A percentile compares a stretch with the other conserved stretches of the same genome.
phyloP scores from a whole-genome alignment of 2,888 invertebrate genomes.

The Acronicta alni region DNA sequence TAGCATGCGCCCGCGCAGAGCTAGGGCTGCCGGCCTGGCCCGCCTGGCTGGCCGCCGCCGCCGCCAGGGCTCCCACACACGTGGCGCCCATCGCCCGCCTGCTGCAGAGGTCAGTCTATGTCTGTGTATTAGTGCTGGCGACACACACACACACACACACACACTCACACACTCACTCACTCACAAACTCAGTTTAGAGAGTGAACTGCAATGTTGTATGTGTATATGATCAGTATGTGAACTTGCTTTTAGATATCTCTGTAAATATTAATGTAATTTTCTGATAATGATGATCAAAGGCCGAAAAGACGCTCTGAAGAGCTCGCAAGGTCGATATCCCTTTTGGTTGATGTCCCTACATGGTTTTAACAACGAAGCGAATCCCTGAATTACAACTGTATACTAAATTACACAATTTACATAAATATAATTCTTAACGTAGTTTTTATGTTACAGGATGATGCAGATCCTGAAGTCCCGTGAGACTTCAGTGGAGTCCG shows the following conservation, averaged over 20 bases:
- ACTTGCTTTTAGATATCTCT: too few relatives aligned
- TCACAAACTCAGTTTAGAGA: too few relatives aligned
- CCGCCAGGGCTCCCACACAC: constrained; percentile 59
- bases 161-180: too few relatives aligned
- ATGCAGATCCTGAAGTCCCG: constrained; percentile 82
- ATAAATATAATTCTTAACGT: neutral
- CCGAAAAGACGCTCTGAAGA: constrained; percentile 68
- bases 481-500: constrained; percentile 69
- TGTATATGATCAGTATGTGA: too few relatives aligned
- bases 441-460: constrained; percentile 71
- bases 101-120: constrained; percentile 68
- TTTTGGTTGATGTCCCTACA: constrained; percentile 77
- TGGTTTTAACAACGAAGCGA: constrained; percentile 85
- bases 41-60: constrained; percentile 68
- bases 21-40: constrained; percentile 82
- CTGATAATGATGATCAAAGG: constrained; percentile 73
- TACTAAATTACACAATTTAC: neutral
- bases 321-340: constrained; percentile 78
- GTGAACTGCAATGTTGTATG: too few relatives aligned
- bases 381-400: constrained; percentile 57
- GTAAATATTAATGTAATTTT: too few relatives aligned
- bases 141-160: too few relatives aligned
- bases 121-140: too few relatives aligned
- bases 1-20: constrained; percentile 81
- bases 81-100: constrained; percentile 78